Base-by-base conservation (phyloP, 2,113 vertebrate genomes). In the Antennarius striatus region DNA sequence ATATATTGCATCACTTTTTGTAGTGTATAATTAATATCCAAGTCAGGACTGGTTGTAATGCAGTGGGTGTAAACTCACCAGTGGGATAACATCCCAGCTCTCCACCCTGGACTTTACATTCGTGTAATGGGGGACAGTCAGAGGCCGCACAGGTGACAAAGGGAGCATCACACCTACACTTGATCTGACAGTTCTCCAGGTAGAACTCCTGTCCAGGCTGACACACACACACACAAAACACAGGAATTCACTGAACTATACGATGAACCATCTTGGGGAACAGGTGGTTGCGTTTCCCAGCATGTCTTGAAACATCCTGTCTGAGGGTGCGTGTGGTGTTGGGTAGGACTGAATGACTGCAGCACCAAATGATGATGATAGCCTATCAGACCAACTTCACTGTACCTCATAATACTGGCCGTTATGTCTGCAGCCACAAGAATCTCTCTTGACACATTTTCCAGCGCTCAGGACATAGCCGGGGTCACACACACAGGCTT, bases 321-420 rank as follows among this genome's bases (percentile, higher is more conserved):
- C 32, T 36, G 32, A 36, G 32, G 32, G 32, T 4, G 32, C 32
- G 32, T 36, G 32, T 36, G 7, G 32, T 7, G 32, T 7, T 7
- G 32, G 32, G 32, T 36, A 7, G 4, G 32, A 36, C n/a, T n/a
- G n/a, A n/a, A n/a, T n/a, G n/a, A n/a, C 32, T 36, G 32, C 32
- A 36, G 32, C 32, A 36, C 32, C 32, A 36, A 36, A 36, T 36
- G 32, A 22, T 22, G 22, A 22, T 22, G 22, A 36, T 47, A 11
- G 45, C 45, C 14, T 15, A 47, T 47, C 12, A 47, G 45, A 47
- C 45, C 12, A 47, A 47, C 36, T 14, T 6, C 6, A 8, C n/a
- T 48, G 47, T 73, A 93, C 91, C 91, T 92, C 42, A 47, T 93
- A 93, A 52, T 93, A 93, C 36, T 91, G 85, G 46, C 85, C 91